Evolutionary conservation across 2,888 invertebrate species (phyloP).

Genomic region (Tortricodes alternella): DNA sequence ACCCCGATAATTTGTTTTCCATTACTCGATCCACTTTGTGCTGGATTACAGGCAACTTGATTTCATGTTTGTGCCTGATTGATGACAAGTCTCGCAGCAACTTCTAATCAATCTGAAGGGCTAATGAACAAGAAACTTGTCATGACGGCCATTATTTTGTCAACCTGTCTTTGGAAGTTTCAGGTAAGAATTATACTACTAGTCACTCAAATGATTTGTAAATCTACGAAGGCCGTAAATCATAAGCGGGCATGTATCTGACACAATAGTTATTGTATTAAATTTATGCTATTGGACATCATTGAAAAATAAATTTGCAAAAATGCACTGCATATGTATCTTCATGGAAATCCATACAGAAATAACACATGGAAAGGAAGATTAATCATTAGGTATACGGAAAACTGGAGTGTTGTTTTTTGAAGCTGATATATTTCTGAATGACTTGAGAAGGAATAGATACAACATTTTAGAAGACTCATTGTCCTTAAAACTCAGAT

Average conservation of each 20-base stretch:
- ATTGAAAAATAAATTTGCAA: no score
- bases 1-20: neutral
- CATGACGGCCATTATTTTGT: constrained; percentile 16
- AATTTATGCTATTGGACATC: neutral
- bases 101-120: constrained; percentile 41
- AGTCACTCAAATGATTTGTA: neutral
- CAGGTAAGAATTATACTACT: neutral
- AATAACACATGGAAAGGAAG: no score
- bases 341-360: no score
- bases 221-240: neutral
- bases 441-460: no score
- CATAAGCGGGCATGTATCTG: neutral
- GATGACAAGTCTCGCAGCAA: constrained; percentile 40
- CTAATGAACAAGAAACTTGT: constrained; percentile 5
- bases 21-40: constrained; percentile 3
- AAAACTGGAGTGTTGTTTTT: no score
- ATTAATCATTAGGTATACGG: no score
- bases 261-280: neutral
- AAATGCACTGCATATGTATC: no score
- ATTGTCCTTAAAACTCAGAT: no score
- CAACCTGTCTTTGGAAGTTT: constrained; percentile 7
- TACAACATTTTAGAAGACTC: no score
- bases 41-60: constrained; percentile 17
- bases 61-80: constrained; percentile 40
- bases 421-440: no score